Conservation (phyloP, 2,113 vertebrate genomes). For the Engraulis encrasicolus region DNA sequence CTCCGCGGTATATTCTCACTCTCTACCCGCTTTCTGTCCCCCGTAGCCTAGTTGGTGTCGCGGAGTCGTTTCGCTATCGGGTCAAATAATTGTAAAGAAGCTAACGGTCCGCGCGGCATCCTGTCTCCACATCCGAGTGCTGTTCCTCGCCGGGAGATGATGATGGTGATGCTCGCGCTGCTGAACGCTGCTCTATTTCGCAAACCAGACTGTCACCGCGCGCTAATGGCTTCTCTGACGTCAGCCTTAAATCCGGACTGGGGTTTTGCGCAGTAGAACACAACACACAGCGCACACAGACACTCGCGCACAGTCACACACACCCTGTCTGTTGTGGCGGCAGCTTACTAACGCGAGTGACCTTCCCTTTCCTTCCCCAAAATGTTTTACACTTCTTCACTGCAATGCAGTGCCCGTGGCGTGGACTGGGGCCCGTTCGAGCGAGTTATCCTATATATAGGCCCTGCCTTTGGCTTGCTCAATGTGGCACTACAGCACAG, state of each 20-base stretch:
- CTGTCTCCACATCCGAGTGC: background rate
- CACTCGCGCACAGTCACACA: background rate
- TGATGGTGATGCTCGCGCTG: slow-evolving; percentile 48
- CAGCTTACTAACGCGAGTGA: slow-evolving; percentile 66
- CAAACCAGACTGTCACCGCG: slow-evolving; percentile 61
- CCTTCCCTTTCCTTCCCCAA: no score
- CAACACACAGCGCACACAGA: slow-evolving; percentile 33
- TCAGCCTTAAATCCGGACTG: slow-evolving; percentile 71
- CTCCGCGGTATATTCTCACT: slow-evolving; percentile 6
- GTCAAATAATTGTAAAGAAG: slow-evolving; percentile 6
- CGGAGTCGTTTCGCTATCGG: background rate
- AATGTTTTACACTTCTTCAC: slow-evolving; percentile 56
- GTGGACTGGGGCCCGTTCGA: slow-evolving; percentile 24
- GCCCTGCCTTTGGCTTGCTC: background rate
- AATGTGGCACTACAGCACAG: background rate
- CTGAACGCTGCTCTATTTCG: slow-evolving; percentile 36
- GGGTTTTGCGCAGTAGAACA: slow-evolving; percentile 72
- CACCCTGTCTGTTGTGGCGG: slow-evolving; percentile 43
- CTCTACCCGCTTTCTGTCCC: slow-evolving; percentile 16
- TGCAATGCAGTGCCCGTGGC: slow-evolving; percentile 72
- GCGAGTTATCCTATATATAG: background rate
- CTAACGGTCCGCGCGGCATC: slow-evolving; percentile 36
- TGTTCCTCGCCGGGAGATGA: background rate
- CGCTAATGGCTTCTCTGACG: slow-evolving; percentile 73
- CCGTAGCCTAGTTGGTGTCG: background rate